Percentiles rank a stretch among this genome's conserved stretches.
Conservation (phyloP, 2,113 vertebrate species). For the Prolemur simus region DNA sequence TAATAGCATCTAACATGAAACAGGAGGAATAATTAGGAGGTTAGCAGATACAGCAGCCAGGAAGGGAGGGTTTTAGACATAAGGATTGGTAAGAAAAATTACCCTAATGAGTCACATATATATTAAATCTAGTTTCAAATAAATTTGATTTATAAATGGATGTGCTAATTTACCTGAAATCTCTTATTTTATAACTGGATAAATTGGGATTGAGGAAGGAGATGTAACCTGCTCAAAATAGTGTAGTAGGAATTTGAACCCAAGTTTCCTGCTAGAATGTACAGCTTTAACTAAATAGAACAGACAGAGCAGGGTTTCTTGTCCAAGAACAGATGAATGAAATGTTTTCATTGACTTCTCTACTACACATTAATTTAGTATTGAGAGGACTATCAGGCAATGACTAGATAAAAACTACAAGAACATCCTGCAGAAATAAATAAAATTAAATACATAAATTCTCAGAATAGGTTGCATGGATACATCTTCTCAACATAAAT, state of each 20-base stretch:
- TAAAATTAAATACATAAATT: neutral
- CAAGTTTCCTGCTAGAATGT: neutral
- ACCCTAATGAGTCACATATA: neutral
- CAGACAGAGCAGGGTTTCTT: neutral
- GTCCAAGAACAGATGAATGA: neutral
- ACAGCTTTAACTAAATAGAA: constrained; percentile 13
- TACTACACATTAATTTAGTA: neutral
- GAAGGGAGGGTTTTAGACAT: neutral
- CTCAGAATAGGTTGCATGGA: neutral
- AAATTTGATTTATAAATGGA: constrained; percentile 12
- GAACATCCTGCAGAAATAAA: neutral
- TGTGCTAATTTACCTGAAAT: neutral
- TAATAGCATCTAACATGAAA: neutral
- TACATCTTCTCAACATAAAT: neutral
- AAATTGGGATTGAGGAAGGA: neutral
- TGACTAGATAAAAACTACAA: neutral
- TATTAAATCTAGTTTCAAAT: neutral
- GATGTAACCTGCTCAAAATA: neutral
- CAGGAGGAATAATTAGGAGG: neutral
- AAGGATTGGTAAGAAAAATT: neutral
- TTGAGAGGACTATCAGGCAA: constrained; percentile 25
- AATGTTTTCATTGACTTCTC: constrained; percentile 22
- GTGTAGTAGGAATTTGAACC: neutral
- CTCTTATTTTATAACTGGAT: neutral
- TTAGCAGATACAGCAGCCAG: neutral